phyloP scores from a whole-genome alignment of 1,140 invertebrate genomes.

The Coptotermes formosanus region DNA sequence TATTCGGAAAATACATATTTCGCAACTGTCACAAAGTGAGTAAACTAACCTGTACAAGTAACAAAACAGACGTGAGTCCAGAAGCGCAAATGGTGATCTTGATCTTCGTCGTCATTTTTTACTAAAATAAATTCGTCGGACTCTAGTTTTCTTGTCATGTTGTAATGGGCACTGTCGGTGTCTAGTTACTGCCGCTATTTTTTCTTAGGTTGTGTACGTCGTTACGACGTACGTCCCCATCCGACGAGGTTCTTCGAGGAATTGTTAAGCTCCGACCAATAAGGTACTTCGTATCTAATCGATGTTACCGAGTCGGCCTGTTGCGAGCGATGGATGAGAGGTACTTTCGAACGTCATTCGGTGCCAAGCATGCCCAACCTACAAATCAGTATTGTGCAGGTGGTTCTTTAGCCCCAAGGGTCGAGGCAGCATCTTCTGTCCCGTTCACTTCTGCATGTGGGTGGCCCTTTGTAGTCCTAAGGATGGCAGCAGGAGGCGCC shows the following conservation, averaged over 20 bases:
- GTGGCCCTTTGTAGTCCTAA: too few relatives aligned
- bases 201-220: background rate
- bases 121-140: background rate
- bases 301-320: background rate
- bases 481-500: too few relatives aligned
- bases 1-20: background rate
- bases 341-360: too few relatives aligned
- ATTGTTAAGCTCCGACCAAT: background rate
- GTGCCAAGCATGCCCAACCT: too few relatives aligned
- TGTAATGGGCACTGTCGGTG: background rate
- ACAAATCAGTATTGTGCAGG: too few relatives aligned
- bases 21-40: background rate
- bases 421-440: too few relatives aligned
- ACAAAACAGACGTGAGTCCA: background rate
- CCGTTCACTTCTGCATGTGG: too few relatives aligned
- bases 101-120: background rate
- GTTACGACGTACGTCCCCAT: background rate
- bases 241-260: too few relatives aligned
- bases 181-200: too few relatives aligned
- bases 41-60: background rate
- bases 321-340: background rate
- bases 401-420: too few relatives aligned
- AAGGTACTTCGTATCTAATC: background rate
- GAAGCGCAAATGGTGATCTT: background rate
- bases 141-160: background rate